Evolutionary conservation across 2,797 vertebrate species (phyloP), one percentile per base, ranked within the genome.

Genomic region (Falco rusticolus): DNA sequence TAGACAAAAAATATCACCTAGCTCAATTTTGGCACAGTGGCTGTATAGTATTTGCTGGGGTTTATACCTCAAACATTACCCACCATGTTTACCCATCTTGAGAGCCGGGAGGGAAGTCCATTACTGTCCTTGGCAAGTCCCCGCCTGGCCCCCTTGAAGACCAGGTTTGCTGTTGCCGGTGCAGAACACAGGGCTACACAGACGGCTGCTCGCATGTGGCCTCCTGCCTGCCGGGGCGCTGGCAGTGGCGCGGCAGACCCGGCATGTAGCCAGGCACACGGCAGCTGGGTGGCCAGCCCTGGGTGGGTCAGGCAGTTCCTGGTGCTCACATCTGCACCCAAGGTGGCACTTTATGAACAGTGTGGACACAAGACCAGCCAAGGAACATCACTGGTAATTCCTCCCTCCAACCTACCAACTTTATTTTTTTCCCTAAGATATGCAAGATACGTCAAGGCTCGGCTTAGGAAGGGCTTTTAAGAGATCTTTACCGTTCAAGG

Each of bases 401-500:
- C 53, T 89, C 54, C 37, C 50, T 82, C 80, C 70, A 76, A 75
- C 63, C 60, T 79, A 93, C 51, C 71, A 37, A 29, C 69, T 86
- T 85, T 71, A 65, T 85, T 92, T 84, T 89, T 77, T 93, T n/a
- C 61, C 78, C 61, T 78, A 72, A 87, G 71, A 92, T 93, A 95
- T 84, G 59, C n/a, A 85, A 87, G 90, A 76, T 87, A 93, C 56
- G 1, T 89, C 95, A 87, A 94, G 75, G 54, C 45, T 74, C 25
- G 1, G 84, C 34, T 96, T 87, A 95, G 78, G 79, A 92, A 92
- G 39, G 71, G 77, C 51, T 96, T 97, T 95, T 91, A 93, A 92
- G 92, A 89, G 90, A 92, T 93, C 94, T 96, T 94, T 96, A 61
- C 87, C 82, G 59, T 79, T 89, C 83, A 71, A 95, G 93, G 83